phyloP scores from a whole-genome alignment of 2,888 invertebrate species.

The Zhuqinia jingwanae region DNA sequence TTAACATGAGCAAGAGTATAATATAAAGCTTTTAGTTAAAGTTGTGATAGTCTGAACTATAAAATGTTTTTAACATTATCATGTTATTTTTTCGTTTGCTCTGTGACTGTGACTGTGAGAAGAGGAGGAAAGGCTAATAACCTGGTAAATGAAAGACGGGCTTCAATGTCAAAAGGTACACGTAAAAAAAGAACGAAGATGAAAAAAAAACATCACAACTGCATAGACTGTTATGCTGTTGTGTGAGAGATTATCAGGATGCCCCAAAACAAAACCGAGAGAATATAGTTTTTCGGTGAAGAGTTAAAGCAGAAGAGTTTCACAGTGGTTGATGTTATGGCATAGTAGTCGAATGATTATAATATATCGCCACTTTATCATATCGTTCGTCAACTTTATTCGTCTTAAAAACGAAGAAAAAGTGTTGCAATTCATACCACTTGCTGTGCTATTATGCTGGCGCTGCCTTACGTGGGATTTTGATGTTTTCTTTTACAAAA shows the following conservation, averaged over 20 bases:
- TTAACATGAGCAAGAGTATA: constrained; percentile 14
- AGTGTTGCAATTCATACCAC: neutral
- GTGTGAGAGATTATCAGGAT: constrained; percentile 11
- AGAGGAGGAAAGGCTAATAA: constrained; percentile 53
- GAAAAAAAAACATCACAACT: too few species aligned
- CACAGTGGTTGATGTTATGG: neutral
- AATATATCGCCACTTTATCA: neutral
- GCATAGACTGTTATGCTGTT: too few species aligned
- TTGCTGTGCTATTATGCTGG: neutral
- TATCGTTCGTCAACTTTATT: constrained; percentile 15
- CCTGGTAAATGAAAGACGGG: constrained; percentile 51
- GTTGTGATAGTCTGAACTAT: constrained; percentile 22
- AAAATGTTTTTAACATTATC: constrained; percentile 35
- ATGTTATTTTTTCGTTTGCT: constrained; percentile 4
- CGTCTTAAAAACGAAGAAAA: neutral
- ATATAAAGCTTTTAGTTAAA: too few species aligned
- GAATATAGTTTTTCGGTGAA: neutral
- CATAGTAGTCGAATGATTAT: neutral
- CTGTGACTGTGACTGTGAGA: neutral
- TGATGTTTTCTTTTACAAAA: too few species aligned
- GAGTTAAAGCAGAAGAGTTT: too few species aligned
- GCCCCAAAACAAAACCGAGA: constrained; percentile 13
- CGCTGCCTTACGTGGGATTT: too few species aligned
- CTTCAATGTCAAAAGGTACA: constrained; percentile 68
- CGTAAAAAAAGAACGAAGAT: too few species aligned